These are phyloP conservation scores for Cheirogaleus major DNA, from an alignment of 2,797 vertebrate species.

Conservation along the genomic window DNA sequence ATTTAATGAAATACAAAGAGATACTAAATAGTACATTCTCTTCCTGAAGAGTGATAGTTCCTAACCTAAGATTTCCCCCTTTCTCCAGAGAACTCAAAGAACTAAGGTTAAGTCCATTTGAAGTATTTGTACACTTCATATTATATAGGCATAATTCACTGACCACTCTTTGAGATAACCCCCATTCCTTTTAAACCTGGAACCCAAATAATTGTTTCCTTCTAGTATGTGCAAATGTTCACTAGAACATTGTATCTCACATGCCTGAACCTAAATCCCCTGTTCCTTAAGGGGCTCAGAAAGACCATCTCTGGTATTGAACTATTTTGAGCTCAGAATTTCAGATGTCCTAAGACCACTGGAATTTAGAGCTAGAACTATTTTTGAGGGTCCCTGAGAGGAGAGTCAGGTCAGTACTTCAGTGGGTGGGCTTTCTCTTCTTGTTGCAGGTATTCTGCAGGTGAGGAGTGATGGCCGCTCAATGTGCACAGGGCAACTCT, in stretches of 20 bases:
- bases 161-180: background rate
- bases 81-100: background rate
- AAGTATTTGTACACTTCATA: background rate
- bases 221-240: background rate
- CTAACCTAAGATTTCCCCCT: background rate
- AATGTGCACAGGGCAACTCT: background rate
- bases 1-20: background rate
- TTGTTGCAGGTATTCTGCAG: background rate
- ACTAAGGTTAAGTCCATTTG: background rate
- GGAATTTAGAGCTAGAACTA: background rate
- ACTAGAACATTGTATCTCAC: background rate
- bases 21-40: background rate
- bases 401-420: background rate
- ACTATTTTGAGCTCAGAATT: background rate
- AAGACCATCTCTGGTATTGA: background rate
- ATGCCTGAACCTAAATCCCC: background rate
- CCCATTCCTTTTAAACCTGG: background rate
- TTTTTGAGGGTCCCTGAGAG: background rate
- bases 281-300: background rate
- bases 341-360: background rate
- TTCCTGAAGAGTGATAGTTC: constrained; percentile 18
- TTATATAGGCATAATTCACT: background rate
- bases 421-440: background rate
- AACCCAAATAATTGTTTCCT: background rate
- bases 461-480: background rate